Evolutionary conservation across 2,888 invertebrate species (phyloP), one percentile per base, ranked within the genome.

Genomic region (Hesperia comma): DNA sequence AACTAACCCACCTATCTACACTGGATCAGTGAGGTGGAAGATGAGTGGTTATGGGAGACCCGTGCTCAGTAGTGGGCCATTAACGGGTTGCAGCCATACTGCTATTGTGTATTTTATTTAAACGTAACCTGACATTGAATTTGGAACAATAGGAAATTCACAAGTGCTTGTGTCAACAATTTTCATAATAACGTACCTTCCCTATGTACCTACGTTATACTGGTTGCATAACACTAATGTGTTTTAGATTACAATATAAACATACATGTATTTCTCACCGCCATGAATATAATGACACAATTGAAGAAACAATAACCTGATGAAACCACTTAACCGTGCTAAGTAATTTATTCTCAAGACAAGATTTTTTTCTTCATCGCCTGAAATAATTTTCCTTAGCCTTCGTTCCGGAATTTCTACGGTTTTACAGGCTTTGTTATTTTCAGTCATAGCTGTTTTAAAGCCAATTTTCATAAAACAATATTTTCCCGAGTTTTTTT

Each of bases 171-270:
- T 32, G 32, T 43, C 4, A 46, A 58, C 15, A 26, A 46, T 46
- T 58, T 58, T 21, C 58, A 4, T 46, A 46, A 43, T n/a, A 58
- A 14, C 40, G 17, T 26, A 26, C 21, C 26, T 19, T 15, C 32
- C 46, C 46, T 46, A 46, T 19, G 58, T 21, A 26, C 17, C 6
- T 26, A 26, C 26, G 43, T 46, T 15, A n/a, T 43, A 21, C 12
- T n/a, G 7, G 58, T 51, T 61, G 51, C 61, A 40, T 53, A 61
- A 37, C 8, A 54, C 26, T 61, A 62, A 62, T 62, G 61, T 15
- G 53, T 62, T 62, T 54, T 62, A 62, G 41, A 62, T 62, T 62
- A 41, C 61, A 62, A 21, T 62, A 62, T 53, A 62, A 54, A 41
- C 57, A 57, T 58, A 32, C 51, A 53, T 40, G 19, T 40, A 51